Conservation (phyloP, 2,797 vertebrate species). For the Channallabes apus region DNA sequence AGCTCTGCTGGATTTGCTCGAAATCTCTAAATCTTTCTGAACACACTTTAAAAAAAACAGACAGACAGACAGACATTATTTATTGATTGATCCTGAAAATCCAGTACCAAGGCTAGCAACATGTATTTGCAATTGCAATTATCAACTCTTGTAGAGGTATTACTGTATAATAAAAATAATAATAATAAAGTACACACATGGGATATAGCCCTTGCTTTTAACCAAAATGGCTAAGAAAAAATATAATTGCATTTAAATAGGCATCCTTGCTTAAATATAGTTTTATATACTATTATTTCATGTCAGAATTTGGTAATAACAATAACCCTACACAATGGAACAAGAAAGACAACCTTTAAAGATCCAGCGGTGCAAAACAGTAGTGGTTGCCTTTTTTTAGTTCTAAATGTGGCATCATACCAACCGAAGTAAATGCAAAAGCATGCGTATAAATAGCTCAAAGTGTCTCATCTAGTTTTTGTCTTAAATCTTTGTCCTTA, state of each 20-base stretch:
- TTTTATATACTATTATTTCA: neutral
- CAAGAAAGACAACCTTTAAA: neutral
- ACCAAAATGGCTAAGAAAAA: too few species aligned
- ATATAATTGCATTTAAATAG: too few species aligned
- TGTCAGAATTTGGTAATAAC: neutral
- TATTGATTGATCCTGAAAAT: too few species aligned
- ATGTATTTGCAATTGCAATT: too few species aligned
- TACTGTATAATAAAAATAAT: too few species aligned
- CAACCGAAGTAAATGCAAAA: neutral
- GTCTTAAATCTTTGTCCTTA: neutral
- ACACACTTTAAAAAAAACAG: too few species aligned
- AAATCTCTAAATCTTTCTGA: neutral
- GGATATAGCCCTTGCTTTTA: too few species aligned
- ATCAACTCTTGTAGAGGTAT: too few species aligned
- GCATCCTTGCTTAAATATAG: neutral
- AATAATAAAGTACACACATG: too few species aligned
- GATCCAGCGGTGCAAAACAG: neutral
- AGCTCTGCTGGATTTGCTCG: neutral
- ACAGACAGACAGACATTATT: too few species aligned
- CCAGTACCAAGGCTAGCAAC: too few species aligned
- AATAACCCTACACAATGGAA: neutral
- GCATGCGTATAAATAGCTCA: too few species aligned
- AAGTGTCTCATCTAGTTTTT: neutral
- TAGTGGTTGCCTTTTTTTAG: neutral
- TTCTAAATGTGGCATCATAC: neutral